A percentile compares a stretch with the other conserved stretches of the same genome.
Conservation (phyloP, 2,888 invertebrate genomes). For the Tubiluchus corallicola region DNA sequence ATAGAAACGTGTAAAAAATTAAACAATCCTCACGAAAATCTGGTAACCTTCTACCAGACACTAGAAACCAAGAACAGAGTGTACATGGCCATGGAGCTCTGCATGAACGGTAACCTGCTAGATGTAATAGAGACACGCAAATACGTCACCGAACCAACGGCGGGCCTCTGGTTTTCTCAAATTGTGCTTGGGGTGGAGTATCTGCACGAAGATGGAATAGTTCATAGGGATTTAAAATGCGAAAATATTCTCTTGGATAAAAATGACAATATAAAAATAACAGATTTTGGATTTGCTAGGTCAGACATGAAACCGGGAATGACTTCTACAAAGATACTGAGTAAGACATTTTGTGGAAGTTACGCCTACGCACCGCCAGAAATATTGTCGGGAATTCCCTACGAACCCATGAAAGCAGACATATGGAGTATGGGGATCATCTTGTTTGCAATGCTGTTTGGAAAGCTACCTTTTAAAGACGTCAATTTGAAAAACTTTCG, state of each 20-base stretch:
- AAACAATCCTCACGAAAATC: conserved; percentile 21
- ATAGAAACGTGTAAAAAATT: conserved; percentile 38
- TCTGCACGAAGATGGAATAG: conserved; percentile 21
- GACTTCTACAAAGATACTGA: conserved; percentile 25
- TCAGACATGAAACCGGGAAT: no score
- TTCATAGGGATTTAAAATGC: conserved; percentile 27
- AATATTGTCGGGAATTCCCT: conserved; percentile 60
- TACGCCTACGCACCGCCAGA: conserved; percentile 78
- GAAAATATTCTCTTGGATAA: conserved; percentile 24
- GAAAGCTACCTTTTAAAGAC: conserved; percentile 64
- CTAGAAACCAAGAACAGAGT: conserved; percentile 25
- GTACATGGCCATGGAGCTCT: conserved; percentile 25
- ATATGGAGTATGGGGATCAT: conserved; percentile 78
- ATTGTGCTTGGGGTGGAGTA: conserved; percentile 21
- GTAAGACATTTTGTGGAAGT: conserved; percentile 70
- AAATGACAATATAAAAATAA: no score
- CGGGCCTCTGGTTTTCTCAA: conserved; percentile 20
- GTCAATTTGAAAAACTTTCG: conserved; percentile 20
- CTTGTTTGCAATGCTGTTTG: conserved; percentile 62
- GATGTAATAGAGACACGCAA: conserved; percentile 16
- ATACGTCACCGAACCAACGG: conserved; percentile 16
- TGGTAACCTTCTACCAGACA: conserved; percentile 20
- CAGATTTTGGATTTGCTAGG: conserved; percentile 26
- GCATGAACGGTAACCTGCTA: conserved; percentile 21
- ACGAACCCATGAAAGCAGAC: conserved; percentile 59